Base-by-base conservation (phyloP, 2,888 invertebrate genomes). In the Molorchus minor region DNA sequence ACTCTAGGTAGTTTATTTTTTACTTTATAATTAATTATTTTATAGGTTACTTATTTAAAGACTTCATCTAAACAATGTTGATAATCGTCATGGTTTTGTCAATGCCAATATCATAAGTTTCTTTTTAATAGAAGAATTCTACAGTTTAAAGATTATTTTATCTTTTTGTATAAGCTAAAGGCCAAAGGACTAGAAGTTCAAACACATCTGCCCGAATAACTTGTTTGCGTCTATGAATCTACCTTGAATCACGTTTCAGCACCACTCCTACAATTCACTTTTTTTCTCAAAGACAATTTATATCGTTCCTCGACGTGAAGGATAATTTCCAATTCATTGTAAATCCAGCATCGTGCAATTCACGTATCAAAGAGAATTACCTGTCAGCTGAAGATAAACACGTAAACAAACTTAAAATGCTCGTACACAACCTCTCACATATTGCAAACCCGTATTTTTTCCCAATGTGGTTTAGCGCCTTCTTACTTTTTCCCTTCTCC, bases 401-500 rank as follows among this genome's bases (percentile, higher is more conserved):
- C 54, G 45, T 45, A 54, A 54, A 54, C 45, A 54, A 54, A 44
- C 36, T 36, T 38, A 30, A 43, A 33, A 40, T 21, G 35, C 25
- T 16, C n/a, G 3, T 15, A 36, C 44, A 54, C 49, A 45, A 54
- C 57, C 61, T 61, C 49, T 61, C 57, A 58, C 57, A 45, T 54
- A 49, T 57, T 58, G 61, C 61, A 55, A 61, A 55, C 44, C 30
- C 16, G 41, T 41, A 35, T 40, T 17, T 20, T 44, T 43, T 35
- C 36, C 10, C 35, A 35, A 44, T n/a, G 41, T 45, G n/a, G 33
- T 44, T 41, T 41, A 19, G 12, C 47, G 10, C 21, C 36, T 56
- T 25, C 44, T 79, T 77, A 79, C 79, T 79, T 73, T 78, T 79
- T 62, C 77, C 79, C 68, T 78, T 79, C 64, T 78, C 77, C 5